Conservation (phyloP, 2,888 invertebrate species). For the Drosophila peninsularis region DNA sequence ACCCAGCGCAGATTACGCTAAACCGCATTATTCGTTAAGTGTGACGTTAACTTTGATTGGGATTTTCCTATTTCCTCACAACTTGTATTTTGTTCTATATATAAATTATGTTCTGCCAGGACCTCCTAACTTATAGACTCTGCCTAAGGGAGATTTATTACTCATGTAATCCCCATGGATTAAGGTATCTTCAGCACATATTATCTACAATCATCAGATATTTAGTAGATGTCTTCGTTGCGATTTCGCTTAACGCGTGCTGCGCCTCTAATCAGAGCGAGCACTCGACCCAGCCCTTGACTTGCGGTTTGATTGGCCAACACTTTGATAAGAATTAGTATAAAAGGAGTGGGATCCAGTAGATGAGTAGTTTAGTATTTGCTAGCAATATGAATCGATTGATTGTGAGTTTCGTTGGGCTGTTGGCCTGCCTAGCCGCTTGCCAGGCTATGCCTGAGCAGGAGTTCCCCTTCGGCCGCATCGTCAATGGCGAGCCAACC, state of each 20-base stretch:
- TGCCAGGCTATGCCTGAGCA: constrained; percentile 40
- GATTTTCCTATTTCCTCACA: background rate
- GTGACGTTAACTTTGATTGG: background rate
- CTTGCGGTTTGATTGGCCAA: constrained; percentile 36
- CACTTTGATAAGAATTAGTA: constrained; percentile 43
- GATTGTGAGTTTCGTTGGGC: constrained; percentile 38
- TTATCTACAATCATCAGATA: background rate
- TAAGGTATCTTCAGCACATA: background rate
- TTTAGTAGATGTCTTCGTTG: background rate
- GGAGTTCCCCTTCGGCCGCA: constrained; percentile 78
- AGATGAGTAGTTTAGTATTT: constrained; percentile 37
- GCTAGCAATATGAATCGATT: constrained; percentile 57
- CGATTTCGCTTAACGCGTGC: background rate
- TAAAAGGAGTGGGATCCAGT: constrained; percentile 34
- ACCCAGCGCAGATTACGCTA: background rate
- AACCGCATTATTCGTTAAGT: background rate
- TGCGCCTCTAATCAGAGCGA: constrained; percentile 37
- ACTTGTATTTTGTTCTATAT: background rate
- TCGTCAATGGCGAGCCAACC: constrained; percentile 84
- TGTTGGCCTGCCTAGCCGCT: constrained; percentile 48
- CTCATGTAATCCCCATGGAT: background rate
- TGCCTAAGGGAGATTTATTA: background rate
- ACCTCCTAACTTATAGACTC: background rate
- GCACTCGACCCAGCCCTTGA: constrained; percentile 23
- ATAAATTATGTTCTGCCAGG: background rate